Evolutionary conservation across 2,113 vertebrate species (phyloP), one percentile per base, ranked within the genome.

Genomic region (Pitta sordida): DNA sequence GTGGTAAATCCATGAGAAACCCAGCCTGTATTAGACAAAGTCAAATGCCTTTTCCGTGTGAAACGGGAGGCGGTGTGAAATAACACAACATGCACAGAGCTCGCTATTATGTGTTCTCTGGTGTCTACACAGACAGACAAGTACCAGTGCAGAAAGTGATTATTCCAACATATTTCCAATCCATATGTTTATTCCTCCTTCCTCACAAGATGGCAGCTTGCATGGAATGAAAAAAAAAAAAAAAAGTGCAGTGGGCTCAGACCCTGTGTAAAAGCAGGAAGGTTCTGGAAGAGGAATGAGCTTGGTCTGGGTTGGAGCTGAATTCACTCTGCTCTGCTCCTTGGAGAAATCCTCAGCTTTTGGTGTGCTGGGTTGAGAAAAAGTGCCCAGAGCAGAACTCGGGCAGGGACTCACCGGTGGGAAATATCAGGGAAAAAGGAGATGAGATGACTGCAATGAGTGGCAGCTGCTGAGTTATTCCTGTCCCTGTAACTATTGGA

Each of bases 101-200:
- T 93, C 53, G 93, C 83, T 95, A 77, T 91, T 88, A 58, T 96
- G 85, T 96, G 95, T 96, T 95, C 93, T 96, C 86, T 81, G 88
- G 67, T 96, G 95, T 96, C 95, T 96, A 92, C 89, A 81, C 80
- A 96, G 96, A 90, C 95, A 95, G 93, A 56, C 88, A 93, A 92
- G 88, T 86, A 94, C 74, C 91, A 29, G 88, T 90, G 91, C 91
- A 95, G 93, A 93, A 75, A 95, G 92, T 88, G 95, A 96, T 96
- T 96, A 88, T 96, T 95, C 90, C 92, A 94, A 93, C 95, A 96
- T 95, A 96, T 96, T 96, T 95, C 69, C 3, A 63, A 92, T 83
- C 95, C 95, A 96, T 96, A 96, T 96, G 95, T 93, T 96, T 95
- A 96, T 93, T 93, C 92, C 86, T 93, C 91, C 83, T 92, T 83